Base-by-base conservation (phyloP, 2,797 vertebrate species). In the Erithacus rubecula region DNA sequence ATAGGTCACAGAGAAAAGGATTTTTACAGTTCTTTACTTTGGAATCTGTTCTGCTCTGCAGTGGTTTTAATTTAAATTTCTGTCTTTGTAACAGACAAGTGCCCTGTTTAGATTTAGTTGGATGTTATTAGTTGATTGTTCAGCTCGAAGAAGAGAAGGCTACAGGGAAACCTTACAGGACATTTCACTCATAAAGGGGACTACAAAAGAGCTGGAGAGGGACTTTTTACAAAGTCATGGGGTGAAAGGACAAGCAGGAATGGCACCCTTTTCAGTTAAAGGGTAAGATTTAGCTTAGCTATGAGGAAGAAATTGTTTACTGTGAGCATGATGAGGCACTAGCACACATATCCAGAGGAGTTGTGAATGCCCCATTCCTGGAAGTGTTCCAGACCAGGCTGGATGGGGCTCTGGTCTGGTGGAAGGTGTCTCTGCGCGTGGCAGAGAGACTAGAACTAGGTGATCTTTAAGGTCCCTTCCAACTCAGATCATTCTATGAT, bases 11-110 rank as follows among this genome's bases (percentile, higher is more conserved):
- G 64, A 80, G 55, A 86, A 92, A 60, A 47, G 22, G 24, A 29
- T 55, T 86, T 91, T 70, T 85, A 44, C 27, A 36, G 7, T 49
- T 87, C 82, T 80, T 52, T 67, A 51, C 21, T 63, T 63, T 68
- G 41, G 22, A 72, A 60, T 91, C n/a, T 90, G 26, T 82, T 69
- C 41, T 89, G 23, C 58, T 74, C 39, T 51, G 94, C 20, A 39
- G 34, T 89, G 39, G 39, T 87, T 64, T 52, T 58, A 53, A 37
- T 87, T 89, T 60, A 49, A 76, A 70, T 82, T 68, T 89, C 37
- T 82, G 64, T 68, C 44, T 80, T 94, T 55, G 29, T 59, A 64
- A 75, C 55, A 72, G 47, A 43, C 29, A 65, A 23, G 69, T 69
- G 21, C 9, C 32, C 12, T 64, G 27, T 59, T 83, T 64, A 65